phyloP scores from a whole-genome alignment of 2,797 vertebrate species.

The Trachops cirrhosus region DNA sequence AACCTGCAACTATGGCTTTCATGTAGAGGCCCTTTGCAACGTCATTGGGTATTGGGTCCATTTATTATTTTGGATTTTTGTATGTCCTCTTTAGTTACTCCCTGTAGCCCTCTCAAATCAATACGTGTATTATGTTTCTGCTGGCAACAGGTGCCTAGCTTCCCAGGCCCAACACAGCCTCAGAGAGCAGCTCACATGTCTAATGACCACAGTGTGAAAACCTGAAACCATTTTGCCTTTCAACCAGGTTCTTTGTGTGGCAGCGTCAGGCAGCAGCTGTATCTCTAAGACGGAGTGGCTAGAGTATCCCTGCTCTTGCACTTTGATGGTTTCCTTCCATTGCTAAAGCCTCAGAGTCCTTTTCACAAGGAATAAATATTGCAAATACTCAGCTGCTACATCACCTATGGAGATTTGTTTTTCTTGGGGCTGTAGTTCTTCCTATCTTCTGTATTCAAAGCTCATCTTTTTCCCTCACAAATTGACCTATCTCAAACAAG shows the following conservation, averaged over 20 bases:
- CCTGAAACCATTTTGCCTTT: slow-evolving; percentile 71
- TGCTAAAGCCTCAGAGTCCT: slow-evolving; percentile 15
- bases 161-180: slow-evolving; percentile 62
- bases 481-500: not conserved
- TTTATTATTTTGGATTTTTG: slow-evolving; percentile 68
- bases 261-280: slow-evolving; percentile 66
- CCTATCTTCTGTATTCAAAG: slow-evolving; percentile 7
- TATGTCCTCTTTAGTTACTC: slow-evolving; percentile 55
- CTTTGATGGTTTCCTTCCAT: slow-evolving; percentile 18
- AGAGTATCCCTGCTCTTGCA: not conserved
- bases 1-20: slow-evolving; percentile 43
- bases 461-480: not conserved
- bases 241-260: slow-evolving; percentile 69
- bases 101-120: slow-evolving; percentile 60
- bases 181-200: slow-evolving; percentile 69
- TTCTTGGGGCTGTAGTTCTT: not conserved
- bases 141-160: slow-evolving; percentile 81
- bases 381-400: not conserved
- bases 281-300: slow-evolving; percentile 67
- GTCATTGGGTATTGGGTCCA: slow-evolving; percentile 52
- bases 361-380: slow-evolving; percentile 25
- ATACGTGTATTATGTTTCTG: slow-evolving; percentile 77
- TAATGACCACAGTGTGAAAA: slow-evolving; percentile 71
- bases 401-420: not conserved
- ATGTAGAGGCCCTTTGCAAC: slow-evolving; percentile 29